Conservation (phyloP, 1,140 invertebrate genomes). For the Drosophila triauraria region DNA sequence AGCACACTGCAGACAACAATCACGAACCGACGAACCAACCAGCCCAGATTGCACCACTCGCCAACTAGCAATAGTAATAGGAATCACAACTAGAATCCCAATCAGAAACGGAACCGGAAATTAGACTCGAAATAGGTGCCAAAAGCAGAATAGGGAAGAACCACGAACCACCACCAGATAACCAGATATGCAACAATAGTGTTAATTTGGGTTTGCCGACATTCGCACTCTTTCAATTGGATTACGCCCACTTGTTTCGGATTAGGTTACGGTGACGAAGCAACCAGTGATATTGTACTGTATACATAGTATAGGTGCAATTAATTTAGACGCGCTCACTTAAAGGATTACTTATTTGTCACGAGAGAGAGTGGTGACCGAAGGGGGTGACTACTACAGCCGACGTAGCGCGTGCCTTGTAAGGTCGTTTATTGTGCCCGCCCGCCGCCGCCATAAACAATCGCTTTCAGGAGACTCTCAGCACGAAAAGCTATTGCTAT, state of each 20-base stretch:
- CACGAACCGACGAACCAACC: slow-evolving; percentile 65
- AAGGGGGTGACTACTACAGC: slow-evolving; percentile 22
- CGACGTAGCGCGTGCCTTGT: slow-evolving; percentile 67
- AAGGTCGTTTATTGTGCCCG: slow-evolving; percentile 75
- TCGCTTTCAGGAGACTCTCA: slow-evolving; percentile 81
- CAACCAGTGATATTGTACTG: slow-evolving; percentile 85
- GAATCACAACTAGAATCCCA: slow-evolving; percentile 12
- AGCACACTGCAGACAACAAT: slow-evolving; percentile 83
- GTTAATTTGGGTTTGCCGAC: slow-evolving; percentile 54
- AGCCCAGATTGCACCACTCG: slow-evolving; percentile 64
- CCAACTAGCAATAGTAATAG: slow-evolving; percentile 59
- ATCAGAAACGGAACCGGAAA: slow-evolving; percentile 25
- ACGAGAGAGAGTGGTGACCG: slow-evolving; percentile 53
- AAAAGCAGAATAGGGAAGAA: slow-evolving; percentile 44
- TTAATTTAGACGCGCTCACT: slow-evolving; percentile 85
- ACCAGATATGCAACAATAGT: slow-evolving; percentile 43
- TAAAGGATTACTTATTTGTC: slow-evolving; percentile 73
- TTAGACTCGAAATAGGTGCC: slow-evolving; percentile 35
- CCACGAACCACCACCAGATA: slow-evolving; percentile 25
- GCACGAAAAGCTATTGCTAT: slow-evolving; percentile 27
- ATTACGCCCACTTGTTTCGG: slow-evolving; percentile 76
- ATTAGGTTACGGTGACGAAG: slow-evolving; percentile 84
- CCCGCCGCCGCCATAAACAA: slow-evolving; percentile 42
- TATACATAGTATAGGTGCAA: slow-evolving; percentile 85
- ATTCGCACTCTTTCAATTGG: slow-evolving; percentile 70